phyloP scores from a whole-genome alignment of 2,888 invertebrate species.

The Eurytoma adleriae region DNA sequence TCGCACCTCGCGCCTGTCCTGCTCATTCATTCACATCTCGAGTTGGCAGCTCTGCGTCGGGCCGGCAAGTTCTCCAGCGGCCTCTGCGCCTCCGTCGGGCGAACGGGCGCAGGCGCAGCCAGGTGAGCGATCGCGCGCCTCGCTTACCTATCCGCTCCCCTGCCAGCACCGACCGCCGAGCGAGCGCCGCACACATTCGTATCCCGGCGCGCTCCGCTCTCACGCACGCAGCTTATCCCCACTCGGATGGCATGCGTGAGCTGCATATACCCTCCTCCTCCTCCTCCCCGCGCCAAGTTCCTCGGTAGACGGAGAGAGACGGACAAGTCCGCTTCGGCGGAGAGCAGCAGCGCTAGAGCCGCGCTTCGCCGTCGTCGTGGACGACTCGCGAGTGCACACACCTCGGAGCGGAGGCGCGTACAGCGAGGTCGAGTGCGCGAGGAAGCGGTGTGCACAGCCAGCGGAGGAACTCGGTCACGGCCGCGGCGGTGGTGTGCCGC shows the following conservation, averaged over 20 bases:
- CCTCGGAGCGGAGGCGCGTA: background rate
- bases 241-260: conserved; percentile 6
- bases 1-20: too few relatives aligned
- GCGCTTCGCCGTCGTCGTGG: background rate
- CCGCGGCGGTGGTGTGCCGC: background rate
- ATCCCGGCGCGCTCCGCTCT: conserved; percentile 1
- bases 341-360: background rate
- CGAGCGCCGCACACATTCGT: too few relatives aligned
- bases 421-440: background rate
- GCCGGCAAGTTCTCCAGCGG: too few relatives aligned
- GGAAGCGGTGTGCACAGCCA: background rate
- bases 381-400: background rate
- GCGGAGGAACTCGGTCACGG: background rate
- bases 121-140: too few relatives aligned
- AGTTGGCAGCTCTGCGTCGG: too few relatives aligned
- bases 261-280: background rate
- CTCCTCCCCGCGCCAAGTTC: background rate
- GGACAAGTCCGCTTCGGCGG: background rate
- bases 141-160: too few relatives aligned
- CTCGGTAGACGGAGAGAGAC: background rate
- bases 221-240: conserved; percentile 27
- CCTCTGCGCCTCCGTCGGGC: too few relatives aligned
- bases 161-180: too few relatives aligned
- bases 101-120: too few relatives aligned
- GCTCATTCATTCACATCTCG: too few relatives aligned